Evolutionary conservation across 2,113 vertebrate genomes (phyloP).

Genomic region (Percina caprodes): DNA sequence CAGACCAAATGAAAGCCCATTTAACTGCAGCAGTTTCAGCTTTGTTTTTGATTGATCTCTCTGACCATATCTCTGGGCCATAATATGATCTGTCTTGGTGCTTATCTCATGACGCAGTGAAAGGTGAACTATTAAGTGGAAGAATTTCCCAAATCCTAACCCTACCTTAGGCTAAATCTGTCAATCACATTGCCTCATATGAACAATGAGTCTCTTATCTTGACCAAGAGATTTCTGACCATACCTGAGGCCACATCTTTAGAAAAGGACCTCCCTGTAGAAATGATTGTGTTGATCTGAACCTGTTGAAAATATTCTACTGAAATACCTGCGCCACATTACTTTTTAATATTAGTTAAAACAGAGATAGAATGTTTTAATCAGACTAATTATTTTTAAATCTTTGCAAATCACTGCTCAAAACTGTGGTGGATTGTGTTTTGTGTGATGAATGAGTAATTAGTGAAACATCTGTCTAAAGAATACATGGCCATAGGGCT

Average conservation of each 20-base stretch:
- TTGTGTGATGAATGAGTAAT: slow-evolving; percentile 41
- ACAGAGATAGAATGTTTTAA: not conserved
- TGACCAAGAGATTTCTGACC: slow-evolving; percentile 13
- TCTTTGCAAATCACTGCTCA: not conserved
- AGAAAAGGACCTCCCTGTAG: slow-evolving; percentile 13
- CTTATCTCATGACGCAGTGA: slow-evolving; percentile 29
- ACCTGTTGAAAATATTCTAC: not conserved
- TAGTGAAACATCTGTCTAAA: slow-evolving; percentile 49
- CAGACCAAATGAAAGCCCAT: not conserved
- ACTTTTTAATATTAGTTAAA: not conserved
- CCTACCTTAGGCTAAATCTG: slow-evolving; percentile 29
- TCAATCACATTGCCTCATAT: slow-evolving; percentile 16
- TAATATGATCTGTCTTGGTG: slow-evolving; percentile 38
- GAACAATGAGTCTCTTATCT: slow-evolving; percentile 38
- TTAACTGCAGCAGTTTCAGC: slow-evolving; percentile 18
- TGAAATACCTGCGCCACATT: not conserved
- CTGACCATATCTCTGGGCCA: slow-evolving; percentile 16
- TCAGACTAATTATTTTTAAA: not conserved
- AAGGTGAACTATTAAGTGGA: slow-evolving; percentile 32
- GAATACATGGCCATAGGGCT: slow-evolving; percentile 57
- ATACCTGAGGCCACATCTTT: slow-evolving; percentile 20
- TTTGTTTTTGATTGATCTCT: slow-evolving; percentile 30
- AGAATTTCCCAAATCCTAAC: slow-evolving; percentile 10
- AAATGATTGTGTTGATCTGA: not conserved
- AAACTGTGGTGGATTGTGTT: slow-evolving; percentile 1